These are phyloP conservation scores for Peromyscus leucopus DNA, from an alignment of 2,113 vertebrate species.

Conservation along the genomic window DNA sequence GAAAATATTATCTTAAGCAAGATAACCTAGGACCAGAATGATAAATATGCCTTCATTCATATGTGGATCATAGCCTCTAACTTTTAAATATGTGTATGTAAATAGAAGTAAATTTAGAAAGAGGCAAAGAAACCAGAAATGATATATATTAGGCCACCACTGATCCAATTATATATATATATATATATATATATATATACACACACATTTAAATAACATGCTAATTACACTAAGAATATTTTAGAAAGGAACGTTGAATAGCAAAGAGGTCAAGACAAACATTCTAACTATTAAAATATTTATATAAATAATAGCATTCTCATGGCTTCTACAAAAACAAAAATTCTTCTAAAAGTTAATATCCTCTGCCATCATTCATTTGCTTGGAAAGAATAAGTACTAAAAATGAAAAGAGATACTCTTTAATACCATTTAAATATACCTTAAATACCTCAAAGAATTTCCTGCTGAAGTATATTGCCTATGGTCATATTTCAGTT, in stretches of 20 bases:
- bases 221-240: neutral
- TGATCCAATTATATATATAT: neutral
- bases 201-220: neutral
- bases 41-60: neutral
- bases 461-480: neutral
- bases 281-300: neutral
- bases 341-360: neutral
- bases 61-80: neutral
- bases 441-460: constrained; percentile 16
- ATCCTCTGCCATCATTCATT: neutral
- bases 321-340: neutral
- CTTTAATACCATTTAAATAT: neutral
- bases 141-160: neutral
- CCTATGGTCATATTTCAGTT: constrained; percentile 7
- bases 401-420: neutral
- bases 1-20: neutral
- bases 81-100: neutral
- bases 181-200: neutral
- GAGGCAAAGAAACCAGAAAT: neutral
- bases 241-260: neutral
- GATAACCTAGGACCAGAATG: neutral
- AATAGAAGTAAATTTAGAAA: neutral
- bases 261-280: neutral
- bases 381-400: neutral
- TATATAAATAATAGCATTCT: neutral